phyloP scores from a whole-genome alignment of 2,113 vertebrate genomes.

The Cryptomyrus ogoouensis region DNA sequence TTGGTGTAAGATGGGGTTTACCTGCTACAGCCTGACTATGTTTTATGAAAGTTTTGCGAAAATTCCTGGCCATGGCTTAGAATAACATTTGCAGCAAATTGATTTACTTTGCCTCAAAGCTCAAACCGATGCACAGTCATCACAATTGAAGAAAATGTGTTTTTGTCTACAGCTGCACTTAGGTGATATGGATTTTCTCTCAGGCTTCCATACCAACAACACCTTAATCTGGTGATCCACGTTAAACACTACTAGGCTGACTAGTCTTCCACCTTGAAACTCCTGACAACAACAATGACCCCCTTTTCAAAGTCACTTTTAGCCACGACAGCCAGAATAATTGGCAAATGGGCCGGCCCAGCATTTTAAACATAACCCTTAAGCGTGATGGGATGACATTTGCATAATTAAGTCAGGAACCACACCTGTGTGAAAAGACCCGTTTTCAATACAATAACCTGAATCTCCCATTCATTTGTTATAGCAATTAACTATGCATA shows the following conservation, averaged over 20 bases:
- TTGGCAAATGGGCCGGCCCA: slow-evolving; percentile 8
- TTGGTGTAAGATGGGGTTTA: not conserved
- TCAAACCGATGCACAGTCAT: not conserved
- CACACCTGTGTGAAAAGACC: not conserved
- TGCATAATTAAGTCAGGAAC: slow-evolving; percentile 7
- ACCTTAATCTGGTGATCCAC: not conserved
- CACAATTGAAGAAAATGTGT: not conserved
- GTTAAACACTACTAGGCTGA: not conserved
- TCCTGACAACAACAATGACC: not conserved
- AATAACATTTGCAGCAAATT: not conserved
- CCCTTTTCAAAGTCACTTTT: slow-evolving; percentile 1
- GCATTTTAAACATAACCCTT: slow-evolving; percentile 6
- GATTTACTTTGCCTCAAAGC: not conserved
- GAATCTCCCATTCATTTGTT: not conserved
- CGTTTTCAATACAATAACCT: not conserved
- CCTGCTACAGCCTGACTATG: not conserved
- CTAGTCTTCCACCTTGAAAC: slow-evolving; percentile 9
- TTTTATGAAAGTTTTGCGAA: not conserved
- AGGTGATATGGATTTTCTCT: not conserved
- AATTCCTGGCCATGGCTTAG: not conserved
- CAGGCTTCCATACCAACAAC: not conserved
- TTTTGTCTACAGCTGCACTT: not conserved
- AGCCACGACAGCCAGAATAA: not conserved
- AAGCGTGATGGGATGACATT: not conserved
- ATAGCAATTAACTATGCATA: not conserved